A percentile compares a stretch with the other conserved stretches of the same genome.
Evolutionary conservation across 2,113 vertebrate species (phyloP).

Genomic region (Micronycteris hirsuta): DNA sequence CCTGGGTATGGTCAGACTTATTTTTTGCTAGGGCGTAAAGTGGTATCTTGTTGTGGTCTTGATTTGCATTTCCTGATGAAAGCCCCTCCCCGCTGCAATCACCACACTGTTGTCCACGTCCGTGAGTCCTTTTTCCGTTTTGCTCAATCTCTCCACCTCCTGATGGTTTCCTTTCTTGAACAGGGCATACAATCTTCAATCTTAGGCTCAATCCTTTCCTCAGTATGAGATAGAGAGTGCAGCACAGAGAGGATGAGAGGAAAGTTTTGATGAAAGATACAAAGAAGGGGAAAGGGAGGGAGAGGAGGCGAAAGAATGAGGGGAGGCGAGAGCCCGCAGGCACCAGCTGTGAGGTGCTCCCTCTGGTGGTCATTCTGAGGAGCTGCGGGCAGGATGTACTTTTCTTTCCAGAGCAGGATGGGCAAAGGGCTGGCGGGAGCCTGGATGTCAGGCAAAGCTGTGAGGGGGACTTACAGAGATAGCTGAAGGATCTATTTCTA

Average conservation of each 20-base stretch:
- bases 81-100: too few species aligned
- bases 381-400: background rate
- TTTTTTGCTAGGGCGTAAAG: background rate
- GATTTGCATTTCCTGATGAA: background rate
- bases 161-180: background rate
- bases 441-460: too few species aligned
- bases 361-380: constrained; percentile 27
- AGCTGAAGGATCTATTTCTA: background rate
- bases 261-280: background rate
- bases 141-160: too few species aligned
- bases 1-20: background rate
- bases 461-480: background rate
- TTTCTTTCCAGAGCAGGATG: rapidly evolving
- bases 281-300: background rate
- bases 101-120: too few species aligned
- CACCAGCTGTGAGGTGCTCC: background rate
- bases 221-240: background rate
- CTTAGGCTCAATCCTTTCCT: background rate
- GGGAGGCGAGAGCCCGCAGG: background rate
- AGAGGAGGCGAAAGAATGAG: too few species aligned
- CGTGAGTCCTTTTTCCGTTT: too few species aligned
- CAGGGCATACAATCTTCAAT: background rate
- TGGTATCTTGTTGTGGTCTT: background rate
- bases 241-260: background rate
- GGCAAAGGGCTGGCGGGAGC: background rate